Conservation (phyloP, 2,888 invertebrate species). For the Himalopsyche kuldschensis region DNA sequence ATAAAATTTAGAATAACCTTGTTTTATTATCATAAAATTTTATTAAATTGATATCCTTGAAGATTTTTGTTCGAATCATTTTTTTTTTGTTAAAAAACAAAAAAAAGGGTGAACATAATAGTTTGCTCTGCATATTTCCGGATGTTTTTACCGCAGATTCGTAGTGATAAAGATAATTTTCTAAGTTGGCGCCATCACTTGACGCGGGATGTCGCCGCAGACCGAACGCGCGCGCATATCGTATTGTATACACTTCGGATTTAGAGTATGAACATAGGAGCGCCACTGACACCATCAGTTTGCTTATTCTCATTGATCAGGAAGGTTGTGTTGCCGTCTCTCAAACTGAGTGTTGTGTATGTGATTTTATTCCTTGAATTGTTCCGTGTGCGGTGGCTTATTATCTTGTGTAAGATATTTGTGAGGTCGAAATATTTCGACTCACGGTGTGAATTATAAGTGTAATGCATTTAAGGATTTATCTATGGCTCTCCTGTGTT, state of each 20-base stretch:
- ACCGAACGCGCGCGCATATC: constrained; percentile 25
- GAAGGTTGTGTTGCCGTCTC: constrained; percentile 26
- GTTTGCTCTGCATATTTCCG: not conserved
- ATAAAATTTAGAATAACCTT: too few species aligned
- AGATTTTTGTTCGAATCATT: too few species aligned
- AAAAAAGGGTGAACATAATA: not conserved
- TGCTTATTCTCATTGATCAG: constrained; percentile 19
- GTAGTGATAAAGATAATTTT: not conserved
- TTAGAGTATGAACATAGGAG: constrained; percentile 29
- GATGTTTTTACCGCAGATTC: not conserved
- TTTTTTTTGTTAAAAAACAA: too few species aligned
- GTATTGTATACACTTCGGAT: constrained; percentile 5
- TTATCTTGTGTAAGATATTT: constrained; percentile 43
- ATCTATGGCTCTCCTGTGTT: constrained; percentile 71
- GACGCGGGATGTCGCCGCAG: constrained; percentile 6
- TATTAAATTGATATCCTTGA: too few species aligned
- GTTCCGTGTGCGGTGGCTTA: constrained; percentile 28
- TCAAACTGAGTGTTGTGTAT: constrained; percentile 27
- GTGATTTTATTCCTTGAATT: constrained; percentile 22
- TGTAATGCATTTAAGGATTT: constrained; percentile 80
- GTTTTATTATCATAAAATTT: too few species aligned
- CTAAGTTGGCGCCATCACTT: constrained; percentile 11
- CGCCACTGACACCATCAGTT: constrained; percentile 30
- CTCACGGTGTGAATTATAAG: constrained; percentile 53
- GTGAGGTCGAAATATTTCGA: constrained; percentile 42